Conservation (phyloP, 2,888 invertebrate species). For the Acanthosepion pharaonis region DNA sequence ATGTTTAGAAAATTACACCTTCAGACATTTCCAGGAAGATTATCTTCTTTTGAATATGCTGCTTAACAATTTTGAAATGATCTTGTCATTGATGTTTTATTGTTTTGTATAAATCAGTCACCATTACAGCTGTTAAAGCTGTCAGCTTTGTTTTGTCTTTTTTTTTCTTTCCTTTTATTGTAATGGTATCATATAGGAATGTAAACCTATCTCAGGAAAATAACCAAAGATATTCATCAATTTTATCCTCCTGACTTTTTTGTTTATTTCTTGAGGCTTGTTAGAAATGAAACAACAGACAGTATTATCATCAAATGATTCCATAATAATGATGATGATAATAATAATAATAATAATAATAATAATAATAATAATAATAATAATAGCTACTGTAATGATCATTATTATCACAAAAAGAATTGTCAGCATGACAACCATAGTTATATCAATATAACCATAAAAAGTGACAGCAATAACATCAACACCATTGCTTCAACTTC, state of each 20-base stretch:
- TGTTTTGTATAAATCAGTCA: background rate
- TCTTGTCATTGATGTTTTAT: background rate
- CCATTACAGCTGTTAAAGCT: background rate
- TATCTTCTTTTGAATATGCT: background rate
- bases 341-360: background rate
- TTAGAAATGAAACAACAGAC: background rate
- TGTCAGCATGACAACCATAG: too few species aligned
- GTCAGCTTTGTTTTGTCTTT: background rate
- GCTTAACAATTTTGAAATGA: background rate
- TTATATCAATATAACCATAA: too few species aligned
- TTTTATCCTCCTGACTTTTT: background rate
- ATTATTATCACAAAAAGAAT: too few species aligned
- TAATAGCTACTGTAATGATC: too few species aligned
- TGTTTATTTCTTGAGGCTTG: background rate
- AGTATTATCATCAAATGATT: background rate
- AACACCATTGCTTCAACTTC: too few species aligned
- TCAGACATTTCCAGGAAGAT: background rate
- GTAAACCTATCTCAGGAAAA: background rate
- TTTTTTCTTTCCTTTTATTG: background rate
- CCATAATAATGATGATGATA: background rate
- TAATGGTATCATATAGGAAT: background rate
- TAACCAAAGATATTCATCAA: background rate
- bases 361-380: too few species aligned
- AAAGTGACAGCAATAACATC: too few species aligned
- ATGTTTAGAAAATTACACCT: background rate